Base-by-base conservation (phyloP, 2,888 invertebrate species). In the Nycteola revayana region DNA sequence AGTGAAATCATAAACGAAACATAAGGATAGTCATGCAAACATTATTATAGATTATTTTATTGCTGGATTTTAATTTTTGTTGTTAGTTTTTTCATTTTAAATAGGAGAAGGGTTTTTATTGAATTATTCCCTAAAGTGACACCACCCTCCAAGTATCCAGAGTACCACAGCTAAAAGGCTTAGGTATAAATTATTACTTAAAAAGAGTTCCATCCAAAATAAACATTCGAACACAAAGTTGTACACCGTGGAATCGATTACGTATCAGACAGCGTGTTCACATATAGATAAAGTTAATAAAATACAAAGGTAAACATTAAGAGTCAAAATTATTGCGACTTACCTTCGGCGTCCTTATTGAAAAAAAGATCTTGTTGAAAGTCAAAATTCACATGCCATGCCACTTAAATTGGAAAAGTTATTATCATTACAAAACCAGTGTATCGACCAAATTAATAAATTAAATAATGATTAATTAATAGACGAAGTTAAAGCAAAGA, bases 131-230 rank as follows among this genome's bases (percentile, higher is more conserved):
- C 51, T 38, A 37, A 36, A 36, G 14, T 42, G 50, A 62, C 55
- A 71, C 75, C 85, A 79, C 81, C 84, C 88, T 88, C 88, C 88
- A 88, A 87, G 88, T 88, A 87, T 84, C 83, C 60, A 65, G 59
- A 60, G 44, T 2, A 56, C 51, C 56, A 54, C 39, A 44, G 36
- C 35, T 42, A 31, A 25, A 32, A 43, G 7, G 37, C 41, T 36
- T 36, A 39, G 49, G 33, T 37, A 31, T 39, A 32, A 29, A 25
- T 35, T 27, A 44, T 17, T 25, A 5, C 9, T 29, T 48, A 46
- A 43, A 43, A 21, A 5, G 21, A 21, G 44, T 40, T 30, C 70
- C 55, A 68, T 46, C 55, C 40, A 70, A 61, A 49, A 44, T 48
- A 59, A 53, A 73, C 68, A 73, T 56, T 31, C 36, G 60, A 64